Percentiles rank a stretch among this genome's conserved stretches.
Evolutionary conservation across 2,797 vertebrate genomes (phyloP).

Genomic region (Clarias fuscus): DNA sequence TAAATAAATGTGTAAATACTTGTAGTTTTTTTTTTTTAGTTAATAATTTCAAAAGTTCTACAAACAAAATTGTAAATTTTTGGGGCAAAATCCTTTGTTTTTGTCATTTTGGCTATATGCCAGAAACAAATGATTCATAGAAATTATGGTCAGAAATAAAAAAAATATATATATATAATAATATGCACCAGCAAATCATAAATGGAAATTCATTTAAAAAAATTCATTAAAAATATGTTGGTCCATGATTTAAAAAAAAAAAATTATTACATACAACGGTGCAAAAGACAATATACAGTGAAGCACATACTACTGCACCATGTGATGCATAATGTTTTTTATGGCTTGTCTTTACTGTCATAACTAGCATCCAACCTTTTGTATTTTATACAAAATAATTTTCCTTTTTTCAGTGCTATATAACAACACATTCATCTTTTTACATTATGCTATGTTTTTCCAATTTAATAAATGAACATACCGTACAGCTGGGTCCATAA

Average conservation of each 20-base stretch:
- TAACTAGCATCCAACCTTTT: neutral
- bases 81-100: too few species aligned
- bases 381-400: neutral
- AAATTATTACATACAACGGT: neutral
- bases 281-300: neutral
- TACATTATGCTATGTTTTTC: neutral
- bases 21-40: neutral
- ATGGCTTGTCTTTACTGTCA: neutral
- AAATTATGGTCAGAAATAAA: neutral
- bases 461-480: neutral
- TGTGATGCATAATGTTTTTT: neutral
- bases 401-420: neutral
- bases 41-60: too few species aligned
- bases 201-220: neutral
- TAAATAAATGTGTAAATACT: neutral
- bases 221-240: neutral
- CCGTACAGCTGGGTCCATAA: neutral
- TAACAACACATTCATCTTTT: neutral
- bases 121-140: neutral
- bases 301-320: neutral
- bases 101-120: neutral
- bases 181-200: neutral
- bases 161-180: neutral
- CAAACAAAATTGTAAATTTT: too few species aligned
- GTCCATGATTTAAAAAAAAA: neutral